A percentile compares a stretch with the other conserved stretches of the same genome.
These are phyloP conservation scores for Phymastichus coffea DNA, from an alignment of 1,140 invertebrate species.

Conservation along the genomic window DNA sequence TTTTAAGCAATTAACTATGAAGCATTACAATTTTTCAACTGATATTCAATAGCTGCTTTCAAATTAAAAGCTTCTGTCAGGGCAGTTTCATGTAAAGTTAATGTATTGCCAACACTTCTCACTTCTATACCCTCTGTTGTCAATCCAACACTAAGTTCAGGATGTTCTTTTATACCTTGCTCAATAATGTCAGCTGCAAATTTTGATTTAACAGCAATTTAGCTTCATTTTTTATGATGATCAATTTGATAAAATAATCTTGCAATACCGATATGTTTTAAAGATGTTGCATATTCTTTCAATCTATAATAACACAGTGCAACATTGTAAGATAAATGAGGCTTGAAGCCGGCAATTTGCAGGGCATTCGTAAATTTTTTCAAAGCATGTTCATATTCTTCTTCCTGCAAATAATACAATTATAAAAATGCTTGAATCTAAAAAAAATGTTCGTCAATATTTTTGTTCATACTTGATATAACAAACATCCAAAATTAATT, in stretches of 20 bases:
- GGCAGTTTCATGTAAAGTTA: conserved; percentile 93
- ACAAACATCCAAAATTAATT: conserved; percentile 93
- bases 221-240: background rate
- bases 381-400: conserved; percentile 86
- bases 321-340: conserved; percentile 93
- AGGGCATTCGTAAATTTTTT: conserved; percentile 89
- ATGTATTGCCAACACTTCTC: conserved; percentile 94
- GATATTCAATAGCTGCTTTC: conserved; percentile 97
- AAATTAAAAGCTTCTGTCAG: conserved; percentile 98
- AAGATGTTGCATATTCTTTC: conserved; percentile 89
- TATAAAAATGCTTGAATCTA: background rate
- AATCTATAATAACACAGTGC: conserved; percentile 93
- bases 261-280: conserved; percentile 77
- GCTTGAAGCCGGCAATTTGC: conserved; percentile 84
- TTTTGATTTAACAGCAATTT: conserved; percentile 24
- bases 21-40: conserved; percentile 84
- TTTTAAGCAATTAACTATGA: background rate
- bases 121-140: conserved; percentile 97
- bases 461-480: conserved; percentile 76
- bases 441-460: conserved; percentile 9
- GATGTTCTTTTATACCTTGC: conserved; percentile 93
- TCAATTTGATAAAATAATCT: conserved; percentile 5
- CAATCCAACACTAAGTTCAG: conserved; percentile 95
- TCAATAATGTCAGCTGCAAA: conserved; percentile 90
- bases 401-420: conserved; percentile 63